Evolutionary conservation across 1,140 invertebrate species (phyloP), one percentile per base, ranked within the genome.

Genomic region (Drosophila nikananu): DNA sequence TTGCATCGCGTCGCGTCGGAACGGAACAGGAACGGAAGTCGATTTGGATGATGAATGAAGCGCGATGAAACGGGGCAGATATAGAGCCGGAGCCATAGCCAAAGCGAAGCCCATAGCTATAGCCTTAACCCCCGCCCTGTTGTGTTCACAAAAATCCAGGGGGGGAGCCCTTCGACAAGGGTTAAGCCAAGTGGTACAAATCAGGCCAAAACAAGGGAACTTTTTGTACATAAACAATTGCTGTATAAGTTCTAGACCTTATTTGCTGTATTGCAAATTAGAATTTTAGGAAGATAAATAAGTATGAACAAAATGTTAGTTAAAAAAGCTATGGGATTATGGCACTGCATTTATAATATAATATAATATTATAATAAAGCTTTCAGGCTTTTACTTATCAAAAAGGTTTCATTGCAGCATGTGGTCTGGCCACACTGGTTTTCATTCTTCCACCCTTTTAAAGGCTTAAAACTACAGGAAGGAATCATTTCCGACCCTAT

Each of bases 21-120:
- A 66, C 77, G 66, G 32, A 58, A 58, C 46, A 57, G 66, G 51
- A 84, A 86, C 86, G 86, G 81, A 90, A 90, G 86, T 90, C 75
- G 86, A 90, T 90, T 90, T 70, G 86, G 86, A 90, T 90, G 86
- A 90, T 90, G 86, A 90, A 90, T 90, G 86, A 90, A 73, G 81
- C 63, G 39, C 77, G 86, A 89, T 89, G 80, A 89, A 81, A 86
- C 67, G 81, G 78, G 52, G 35, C 64, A 81, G 86, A 89, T 89
- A 89, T 57, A 62, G 60, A 21, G 51, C 27, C 12, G 9, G 2
- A 15, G 30, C 30, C 9, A 13, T 4, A 13, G 30, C 30, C 9
- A 13, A 4, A 13, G 32, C 32, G 32, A 35, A 35, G 5, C 12
- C 35, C 35, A 37, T 37, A 37, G 25, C 48, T 41, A 17, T 41